Evolutionary conservation across 2,797 vertebrate genomes (phyloP).

Genomic region (Eospalax fontanierii): DNA sequence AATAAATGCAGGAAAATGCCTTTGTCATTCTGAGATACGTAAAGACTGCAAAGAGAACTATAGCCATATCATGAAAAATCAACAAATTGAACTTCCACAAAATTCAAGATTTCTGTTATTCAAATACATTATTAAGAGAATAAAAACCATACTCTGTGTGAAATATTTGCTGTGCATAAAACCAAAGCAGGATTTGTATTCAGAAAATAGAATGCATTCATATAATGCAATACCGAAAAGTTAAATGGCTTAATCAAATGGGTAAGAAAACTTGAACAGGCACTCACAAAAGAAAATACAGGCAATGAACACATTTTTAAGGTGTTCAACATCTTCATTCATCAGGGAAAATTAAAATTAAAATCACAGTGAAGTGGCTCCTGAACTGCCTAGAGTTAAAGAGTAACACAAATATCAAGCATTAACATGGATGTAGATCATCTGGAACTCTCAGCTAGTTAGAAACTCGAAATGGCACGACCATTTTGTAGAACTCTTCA

Average conservation of each 20-base stretch:
- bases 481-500: constrained; percentile 8
- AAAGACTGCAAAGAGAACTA: constrained; percentile 29
- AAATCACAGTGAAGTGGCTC: neutral
- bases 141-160: neutral
- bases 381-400: neutral
- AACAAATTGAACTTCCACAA: constrained; percentile 33
- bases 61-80: constrained; percentile 12
- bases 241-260: neutral
- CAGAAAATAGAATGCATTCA: neutral
- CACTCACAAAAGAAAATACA: constrained; percentile 35
- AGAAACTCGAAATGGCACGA: neutral
- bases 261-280: neutral
- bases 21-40: constrained; percentile 6
- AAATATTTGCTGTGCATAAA: constrained; percentile 12
- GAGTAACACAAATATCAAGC: neutral
- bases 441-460: neutral
- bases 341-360: neutral
- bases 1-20: constrained; percentile 59
- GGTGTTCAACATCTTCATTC: neutral
- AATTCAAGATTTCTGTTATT: constrained; percentile 63
- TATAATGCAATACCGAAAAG: constrained; percentile 1
- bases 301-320: neutral
- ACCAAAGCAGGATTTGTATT: neutral
- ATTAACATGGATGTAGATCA: neutral
- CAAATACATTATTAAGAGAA: neutral